Evolutionary conservation across 2,113 vertebrate species (phyloP).

Genomic region (Chamaetylas fuelleborni): DNA sequence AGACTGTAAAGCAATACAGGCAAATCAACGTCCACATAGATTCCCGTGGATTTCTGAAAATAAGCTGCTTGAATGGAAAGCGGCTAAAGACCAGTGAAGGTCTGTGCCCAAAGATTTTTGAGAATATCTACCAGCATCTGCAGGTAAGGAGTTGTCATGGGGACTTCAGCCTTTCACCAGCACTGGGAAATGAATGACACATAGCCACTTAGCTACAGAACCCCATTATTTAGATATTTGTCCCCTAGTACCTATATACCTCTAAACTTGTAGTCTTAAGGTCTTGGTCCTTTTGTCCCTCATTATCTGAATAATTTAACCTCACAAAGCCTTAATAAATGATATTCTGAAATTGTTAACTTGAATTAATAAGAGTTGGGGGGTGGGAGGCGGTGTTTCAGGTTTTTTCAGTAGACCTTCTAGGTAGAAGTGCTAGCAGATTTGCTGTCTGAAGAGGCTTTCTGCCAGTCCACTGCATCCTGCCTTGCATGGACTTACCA

Average conservation of each 20-base stretch:
- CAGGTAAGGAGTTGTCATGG: neutral
- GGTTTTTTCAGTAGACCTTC: neutral
- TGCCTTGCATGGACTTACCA: neutral
- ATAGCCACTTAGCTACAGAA: neutral
- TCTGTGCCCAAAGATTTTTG: neutral
- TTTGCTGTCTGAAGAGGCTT: neutral
- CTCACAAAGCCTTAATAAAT: neutral
- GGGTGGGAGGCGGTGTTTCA: neutral
- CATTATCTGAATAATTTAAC: neutral
- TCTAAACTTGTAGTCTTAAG: neutral
- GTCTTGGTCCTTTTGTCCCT: neutral
- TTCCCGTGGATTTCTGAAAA: neutral
- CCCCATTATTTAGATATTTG: neutral
- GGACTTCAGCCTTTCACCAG: neutral
- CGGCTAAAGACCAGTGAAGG: neutral
- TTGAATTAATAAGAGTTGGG: neutral
- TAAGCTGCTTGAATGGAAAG: neutral
- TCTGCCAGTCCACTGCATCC: neutral
- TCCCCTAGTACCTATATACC: neutral
- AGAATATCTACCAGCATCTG: neutral
- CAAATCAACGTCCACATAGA: neutral
- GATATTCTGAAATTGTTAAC: neutral
- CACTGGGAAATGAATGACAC: neutral
- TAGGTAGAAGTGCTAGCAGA: neutral
- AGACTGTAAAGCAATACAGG: neutral